Conservation (phyloP, 1,140 invertebrate species). For the Sipha flava region DNA sequence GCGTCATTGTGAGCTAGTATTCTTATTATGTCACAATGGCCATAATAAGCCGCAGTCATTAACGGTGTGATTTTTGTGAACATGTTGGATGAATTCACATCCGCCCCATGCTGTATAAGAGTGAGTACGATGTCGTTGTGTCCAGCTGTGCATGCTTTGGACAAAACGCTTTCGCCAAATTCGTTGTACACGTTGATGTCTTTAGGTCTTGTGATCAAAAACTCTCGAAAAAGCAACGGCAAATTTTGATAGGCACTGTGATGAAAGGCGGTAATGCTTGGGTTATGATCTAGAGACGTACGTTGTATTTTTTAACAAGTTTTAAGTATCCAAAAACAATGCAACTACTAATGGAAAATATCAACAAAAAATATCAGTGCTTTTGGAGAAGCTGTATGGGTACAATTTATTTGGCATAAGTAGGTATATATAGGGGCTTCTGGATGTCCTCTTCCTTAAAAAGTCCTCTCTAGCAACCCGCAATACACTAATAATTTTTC, state of each 20-base stretch:
- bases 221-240: background rate
- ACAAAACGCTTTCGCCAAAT: background rate
- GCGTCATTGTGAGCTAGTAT: constrained; percentile 2
- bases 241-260: constrained; percentile 13
- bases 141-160: background rate
- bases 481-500: too few species aligned
- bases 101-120: background rate
- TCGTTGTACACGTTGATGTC: constrained; percentile 5
- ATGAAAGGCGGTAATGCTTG: background rate
- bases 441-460: too few species aligned
- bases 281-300: background rate
- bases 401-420: too few species aligned
- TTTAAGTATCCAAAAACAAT: too few species aligned
- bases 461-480: too few species aligned
- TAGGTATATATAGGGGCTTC: too few species aligned
- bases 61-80: background rate
- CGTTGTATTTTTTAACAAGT: too few species aligned
- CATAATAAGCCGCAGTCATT: constrained; percentile 5
- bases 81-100: constrained; percentile 6
- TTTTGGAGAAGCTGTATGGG: too few species aligned
- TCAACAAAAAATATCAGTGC: too few species aligned
- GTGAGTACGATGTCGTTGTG: background rate
- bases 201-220: background rate
- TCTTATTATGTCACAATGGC: background rate
- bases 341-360: too few species aligned